Evolutionary conservation across 2,113 vertebrate genomes (phyloP).

Genomic region (Axis porcinus): DNA sequence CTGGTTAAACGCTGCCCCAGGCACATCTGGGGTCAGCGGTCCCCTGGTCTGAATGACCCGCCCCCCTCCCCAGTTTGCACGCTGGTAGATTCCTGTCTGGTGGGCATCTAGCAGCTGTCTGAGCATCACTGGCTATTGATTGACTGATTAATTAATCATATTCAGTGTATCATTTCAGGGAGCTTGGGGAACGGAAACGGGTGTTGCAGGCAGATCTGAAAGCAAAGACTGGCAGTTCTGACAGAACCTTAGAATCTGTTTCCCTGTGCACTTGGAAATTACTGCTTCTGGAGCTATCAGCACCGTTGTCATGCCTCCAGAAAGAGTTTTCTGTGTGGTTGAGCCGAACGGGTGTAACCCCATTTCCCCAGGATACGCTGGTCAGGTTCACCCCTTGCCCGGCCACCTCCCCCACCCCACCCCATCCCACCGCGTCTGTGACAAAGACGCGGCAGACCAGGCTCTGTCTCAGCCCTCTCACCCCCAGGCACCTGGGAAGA

Average conservation of each 20-base stretch:
- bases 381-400: not conserved
- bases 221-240: not conserved
- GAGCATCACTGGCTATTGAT: constrained; percentile 28
- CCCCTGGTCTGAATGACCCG: not conserved
- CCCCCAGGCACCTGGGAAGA: not conserved
- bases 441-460: not conserved
- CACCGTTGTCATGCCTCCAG: too few species aligned
- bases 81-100: not conserved
- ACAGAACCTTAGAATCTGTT: not conserved
- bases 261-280: not conserved
- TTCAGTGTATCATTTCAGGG: constrained; percentile 5
- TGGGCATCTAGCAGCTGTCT: not conserved
- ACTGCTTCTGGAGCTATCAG: not conserved
- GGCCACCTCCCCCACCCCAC: not conserved
- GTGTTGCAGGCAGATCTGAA: not conserved
- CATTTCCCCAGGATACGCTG: not conserved
- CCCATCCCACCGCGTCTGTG: not conserved
- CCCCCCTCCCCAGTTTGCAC: not conserved
- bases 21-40: not conserved
- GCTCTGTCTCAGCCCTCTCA: not conserved
- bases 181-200: not conserved
- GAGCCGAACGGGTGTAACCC: not conserved
- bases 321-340: not conserved
- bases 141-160: constrained; percentile 49
- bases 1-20: not conserved